These are phyloP conservation scores for Timandra comae DNA, from an alignment of 2,888 invertebrate species.

Conservation along the genomic window DNA sequence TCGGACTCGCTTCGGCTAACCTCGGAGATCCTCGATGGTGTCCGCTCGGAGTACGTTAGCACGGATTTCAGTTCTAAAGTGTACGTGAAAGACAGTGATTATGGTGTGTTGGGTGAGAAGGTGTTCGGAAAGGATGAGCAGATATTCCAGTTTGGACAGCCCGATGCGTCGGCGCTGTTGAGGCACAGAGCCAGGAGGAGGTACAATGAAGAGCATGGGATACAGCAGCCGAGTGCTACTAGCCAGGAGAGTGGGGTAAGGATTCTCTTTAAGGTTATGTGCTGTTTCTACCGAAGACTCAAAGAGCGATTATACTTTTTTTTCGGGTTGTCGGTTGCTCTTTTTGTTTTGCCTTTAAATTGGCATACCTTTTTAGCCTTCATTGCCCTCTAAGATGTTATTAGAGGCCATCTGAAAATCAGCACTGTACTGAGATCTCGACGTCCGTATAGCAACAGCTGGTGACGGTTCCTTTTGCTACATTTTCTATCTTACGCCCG, in stretches of 20 bases:
- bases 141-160: conserved; percentile 78
- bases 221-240: conserved; percentile 56
- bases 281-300: too few relatives aligned
- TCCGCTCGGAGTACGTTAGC: conserved; percentile 41
- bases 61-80: conserved; percentile 37
- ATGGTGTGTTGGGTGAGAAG: conserved; percentile 43
- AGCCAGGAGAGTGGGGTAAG: conserved; percentile 76
- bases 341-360: too few relatives aligned
- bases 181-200: conserved; percentile 64
- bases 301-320: too few relatives aligned
- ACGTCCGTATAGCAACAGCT: too few relatives aligned
- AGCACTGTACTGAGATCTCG: too few relatives aligned
- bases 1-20: conserved; percentile 57
- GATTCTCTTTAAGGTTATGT: too few relatives aligned
- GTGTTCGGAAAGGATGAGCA: conserved; percentile 59
- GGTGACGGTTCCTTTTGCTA: too few relatives aligned
- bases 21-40: conserved; percentile 59
- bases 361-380: too few relatives aligned
- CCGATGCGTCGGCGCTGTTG: conserved; percentile 74
- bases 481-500: too few relatives aligned
- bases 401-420: too few relatives aligned
- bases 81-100: conserved; percentile 21
- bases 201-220: conserved; percentile 62
- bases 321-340: too few relatives aligned
- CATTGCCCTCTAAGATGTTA: too few relatives aligned